Evolutionary conservation across 35 echinoderm and acorn worm genomes (phyloP).

Genomic region (Lytechinus variegatus): DNA sequence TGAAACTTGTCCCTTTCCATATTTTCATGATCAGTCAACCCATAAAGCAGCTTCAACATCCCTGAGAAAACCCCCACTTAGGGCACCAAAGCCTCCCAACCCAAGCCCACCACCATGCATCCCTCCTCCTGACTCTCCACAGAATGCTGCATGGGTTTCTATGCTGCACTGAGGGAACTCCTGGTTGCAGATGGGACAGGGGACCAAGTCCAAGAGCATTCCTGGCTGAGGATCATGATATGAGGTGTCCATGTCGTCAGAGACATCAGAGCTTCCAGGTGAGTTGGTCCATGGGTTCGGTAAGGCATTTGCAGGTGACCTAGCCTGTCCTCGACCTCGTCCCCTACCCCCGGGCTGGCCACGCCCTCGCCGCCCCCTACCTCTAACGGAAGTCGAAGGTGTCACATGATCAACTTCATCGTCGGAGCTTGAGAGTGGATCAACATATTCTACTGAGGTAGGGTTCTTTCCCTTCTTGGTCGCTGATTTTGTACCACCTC

Average conservation of each 20-base stretch:
- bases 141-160: constrained; percentile 25
- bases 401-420: background rate
- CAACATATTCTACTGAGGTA: background rate
- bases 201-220: background rate
- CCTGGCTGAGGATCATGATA: background rate
- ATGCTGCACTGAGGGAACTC: constrained; percentile 24
- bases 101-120: background rate
- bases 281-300: background rate
- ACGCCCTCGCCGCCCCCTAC: background rate
- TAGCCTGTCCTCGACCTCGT: background rate
- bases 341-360: background rate
- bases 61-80: constrained; percentile 23
- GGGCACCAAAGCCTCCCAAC: background rate
- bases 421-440: background rate
- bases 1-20: background rate
- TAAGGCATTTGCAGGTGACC: background rate
- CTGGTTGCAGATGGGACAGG: constrained; percentile 36
- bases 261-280: background rate
- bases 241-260: background rate
- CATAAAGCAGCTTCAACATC: constrained; percentile 38
- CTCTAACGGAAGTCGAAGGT: background rate
- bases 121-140: constrained; percentile 5
- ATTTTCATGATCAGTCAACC: constrained; percentile 13
- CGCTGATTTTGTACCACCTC: background rate
- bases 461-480: background rate